A percentile compares a stretch with the other conserved stretches of the same genome.
phyloP scores from a whole-genome alignment of 2,113 vertebrate genomes.

The Furnarius figulus region DNA sequence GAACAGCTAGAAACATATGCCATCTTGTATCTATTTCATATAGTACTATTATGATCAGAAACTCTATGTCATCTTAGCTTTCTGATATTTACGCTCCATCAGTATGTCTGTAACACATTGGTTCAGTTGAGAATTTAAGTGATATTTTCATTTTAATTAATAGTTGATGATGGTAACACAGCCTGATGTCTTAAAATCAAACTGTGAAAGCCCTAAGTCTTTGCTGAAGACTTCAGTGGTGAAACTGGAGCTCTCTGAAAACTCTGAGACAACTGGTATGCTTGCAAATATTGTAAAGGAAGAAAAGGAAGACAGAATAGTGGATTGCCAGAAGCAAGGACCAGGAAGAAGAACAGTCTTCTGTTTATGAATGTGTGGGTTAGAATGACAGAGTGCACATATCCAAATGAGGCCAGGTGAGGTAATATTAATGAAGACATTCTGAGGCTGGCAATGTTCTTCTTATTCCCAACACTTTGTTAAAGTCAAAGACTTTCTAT shows the following conservation, averaged over 20 bases:
- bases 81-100: not conserved
- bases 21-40: slow-evolving; percentile 14
- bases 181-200: not conserved
- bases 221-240: not conserved
- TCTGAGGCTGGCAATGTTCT: not conserved
- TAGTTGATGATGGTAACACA: not conserved
- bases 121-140: not conserved
- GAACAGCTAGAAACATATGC: slow-evolving; percentile 44
- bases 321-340: not conserved
- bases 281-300: not conserved
- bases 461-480: not conserved
- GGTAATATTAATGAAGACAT: not conserved
- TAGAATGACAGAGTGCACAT: not conserved
- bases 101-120: not conserved
- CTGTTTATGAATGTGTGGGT: not conserved
- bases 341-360: not conserved
- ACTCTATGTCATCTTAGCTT: not conserved
- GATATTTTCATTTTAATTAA: slow-evolving; percentile 37
- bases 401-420: not conserved
- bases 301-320: not conserved
- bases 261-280: not conserved
- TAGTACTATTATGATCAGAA: not conserved
- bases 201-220: not conserved
- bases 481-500: not conserved
- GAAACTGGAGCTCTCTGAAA: not conserved